Conservation (phyloP, 2,888 invertebrate species). For the Drosophila imparisetae region DNA sequence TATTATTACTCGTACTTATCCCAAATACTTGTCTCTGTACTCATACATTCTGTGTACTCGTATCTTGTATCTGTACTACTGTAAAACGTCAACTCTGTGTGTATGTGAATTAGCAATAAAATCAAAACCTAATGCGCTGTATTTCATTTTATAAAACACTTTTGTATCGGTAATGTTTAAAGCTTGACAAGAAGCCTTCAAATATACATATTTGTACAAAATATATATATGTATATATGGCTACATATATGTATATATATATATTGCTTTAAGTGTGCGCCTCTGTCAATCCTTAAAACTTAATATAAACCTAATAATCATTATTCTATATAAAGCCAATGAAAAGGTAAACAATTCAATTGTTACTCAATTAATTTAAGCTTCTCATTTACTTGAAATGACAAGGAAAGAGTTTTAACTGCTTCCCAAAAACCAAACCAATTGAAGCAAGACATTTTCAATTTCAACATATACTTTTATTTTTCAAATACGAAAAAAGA, state of each 20-base stretch:
- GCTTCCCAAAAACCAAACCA: neutral
- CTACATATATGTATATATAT: neutral
- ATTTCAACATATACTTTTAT: slow-evolving; percentile 10
- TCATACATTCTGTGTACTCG: slow-evolving; percentile 44
- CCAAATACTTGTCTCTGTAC: slow-evolving; percentile 63
- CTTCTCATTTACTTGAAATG: slow-evolving; percentile 16
- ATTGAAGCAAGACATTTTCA: slow-evolving; percentile 5
- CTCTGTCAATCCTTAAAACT: slow-evolving; percentile 51
- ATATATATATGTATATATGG: neutral
- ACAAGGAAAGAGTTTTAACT: slow-evolving; percentile 5
- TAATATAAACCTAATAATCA: slow-evolving; percentile 18
- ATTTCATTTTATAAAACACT: slow-evolving; percentile 51
- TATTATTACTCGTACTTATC: slow-evolving; percentile 48
- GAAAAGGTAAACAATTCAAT: slow-evolving; percentile 44
- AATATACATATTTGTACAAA: neutral
- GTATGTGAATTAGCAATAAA: slow-evolving; percentile 78
- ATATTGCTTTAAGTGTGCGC: slow-evolving; percentile 24
- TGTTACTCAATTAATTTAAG: slow-evolving; percentile 43
- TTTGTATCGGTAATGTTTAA: slow-evolving; percentile 32
- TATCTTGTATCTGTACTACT: slow-evolving; percentile 65
- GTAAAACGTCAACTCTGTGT: slow-evolving; percentile 72
- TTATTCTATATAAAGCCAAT: slow-evolving; percentile 19
- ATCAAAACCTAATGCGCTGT: slow-evolving; percentile 67
- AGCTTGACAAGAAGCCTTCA: slow-evolving; percentile 42
- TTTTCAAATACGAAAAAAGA: slow-evolving; percentile 3